Evolutionary conservation across 2,113 vertebrate species (phyloP).

Genomic region (Percopsis transmontana): DNA sequence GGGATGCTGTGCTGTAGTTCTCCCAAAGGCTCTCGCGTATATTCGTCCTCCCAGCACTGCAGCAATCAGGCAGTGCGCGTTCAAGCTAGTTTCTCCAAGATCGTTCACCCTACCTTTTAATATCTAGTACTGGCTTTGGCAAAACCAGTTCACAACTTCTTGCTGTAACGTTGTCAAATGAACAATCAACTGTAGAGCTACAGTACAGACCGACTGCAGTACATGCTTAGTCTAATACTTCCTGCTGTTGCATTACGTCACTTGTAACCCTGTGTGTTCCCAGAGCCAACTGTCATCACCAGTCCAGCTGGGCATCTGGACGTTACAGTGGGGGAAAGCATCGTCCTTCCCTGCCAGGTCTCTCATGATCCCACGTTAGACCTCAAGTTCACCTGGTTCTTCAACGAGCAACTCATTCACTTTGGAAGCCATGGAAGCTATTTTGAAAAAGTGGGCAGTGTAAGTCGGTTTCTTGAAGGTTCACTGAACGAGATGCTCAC

Average conservation of each 20-base stretch:
- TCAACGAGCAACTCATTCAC: constrained; percentile 91
- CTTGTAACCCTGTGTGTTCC: constrained; percentile 14
- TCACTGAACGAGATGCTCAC: too few relatives aligned
- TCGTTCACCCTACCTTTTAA: too few relatives aligned
- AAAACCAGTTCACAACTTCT: too few relatives aligned
- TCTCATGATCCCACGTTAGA: constrained; percentile 91
- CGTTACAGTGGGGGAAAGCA: constrained; percentile 94
- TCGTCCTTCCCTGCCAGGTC: constrained; percentile 93
- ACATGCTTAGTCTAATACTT: neutral
- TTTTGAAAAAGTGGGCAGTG: constrained; percentile 94
- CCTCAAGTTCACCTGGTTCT: constrained; percentile 92
- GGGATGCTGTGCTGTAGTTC: too few relatives aligned
- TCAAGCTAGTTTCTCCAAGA: too few relatives aligned
- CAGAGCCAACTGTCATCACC: constrained; percentile 88
- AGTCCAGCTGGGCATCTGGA: constrained; percentile 91
- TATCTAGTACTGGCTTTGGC: too few relatives aligned
- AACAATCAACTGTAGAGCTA: too few relatives aligned
- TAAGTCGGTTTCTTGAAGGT: constrained; percentile 71
- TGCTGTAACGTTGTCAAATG: too few relatives aligned
- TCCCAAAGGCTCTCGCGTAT: too few relatives aligned
- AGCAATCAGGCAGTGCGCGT: too few relatives aligned
- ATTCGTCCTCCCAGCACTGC: too few relatives aligned
- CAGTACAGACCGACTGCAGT: too few relatives aligned
- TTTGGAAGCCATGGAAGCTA: constrained; percentile 90
- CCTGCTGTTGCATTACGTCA: neutral